A percentile compares a stretch with the other conserved stretches of the same genome.
Evolutionary conservation across 1,140 invertebrate genomes (phyloP).

Genomic region (Xylocopa sonorina): DNA sequence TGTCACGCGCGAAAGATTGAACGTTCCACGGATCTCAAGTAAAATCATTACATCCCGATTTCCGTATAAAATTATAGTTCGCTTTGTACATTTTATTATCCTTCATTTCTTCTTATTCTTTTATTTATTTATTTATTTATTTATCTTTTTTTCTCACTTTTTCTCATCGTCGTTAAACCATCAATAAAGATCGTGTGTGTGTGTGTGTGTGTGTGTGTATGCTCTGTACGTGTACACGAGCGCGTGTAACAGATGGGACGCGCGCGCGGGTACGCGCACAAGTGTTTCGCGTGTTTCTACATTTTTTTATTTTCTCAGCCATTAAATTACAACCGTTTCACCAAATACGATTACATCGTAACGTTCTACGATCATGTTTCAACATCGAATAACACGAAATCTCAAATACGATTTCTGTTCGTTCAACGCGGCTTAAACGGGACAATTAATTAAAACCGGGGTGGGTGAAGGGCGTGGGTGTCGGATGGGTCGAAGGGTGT

Average conservation of each 20-base stretch:
- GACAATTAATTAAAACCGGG: conserved; percentile 13
- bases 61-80: conserved; percentile 53
- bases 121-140: too few species aligned
- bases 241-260: too few species aligned
- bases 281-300: not conserved
- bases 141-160: not conserved
- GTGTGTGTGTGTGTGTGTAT: not conserved
- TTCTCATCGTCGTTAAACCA: conserved; percentile 7
- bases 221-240: too few species aligned
- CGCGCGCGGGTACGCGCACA: not conserved
- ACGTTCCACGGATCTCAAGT: conserved; percentile 31
- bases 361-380: conserved; percentile 18
- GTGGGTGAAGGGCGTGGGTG: not conserved
- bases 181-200: not conserved
- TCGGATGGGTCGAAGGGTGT: not conserved
- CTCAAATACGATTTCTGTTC: conserved; percentile 18
- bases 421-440: not conserved
- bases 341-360: conserved; percentile 15
- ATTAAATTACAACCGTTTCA: conserved; percentile 24
- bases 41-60: conserved; percentile 52
- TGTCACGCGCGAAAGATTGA: conserved; percentile 8
- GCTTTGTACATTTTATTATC: conserved; percentile 48
- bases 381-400: conserved; percentile 42
- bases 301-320: conserved; percentile 16
- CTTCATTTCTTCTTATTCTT: not conserved